Evolutionary conservation across 2,797 vertebrate genomes (phyloP).

Genomic region (Channallabes apus): DNA sequence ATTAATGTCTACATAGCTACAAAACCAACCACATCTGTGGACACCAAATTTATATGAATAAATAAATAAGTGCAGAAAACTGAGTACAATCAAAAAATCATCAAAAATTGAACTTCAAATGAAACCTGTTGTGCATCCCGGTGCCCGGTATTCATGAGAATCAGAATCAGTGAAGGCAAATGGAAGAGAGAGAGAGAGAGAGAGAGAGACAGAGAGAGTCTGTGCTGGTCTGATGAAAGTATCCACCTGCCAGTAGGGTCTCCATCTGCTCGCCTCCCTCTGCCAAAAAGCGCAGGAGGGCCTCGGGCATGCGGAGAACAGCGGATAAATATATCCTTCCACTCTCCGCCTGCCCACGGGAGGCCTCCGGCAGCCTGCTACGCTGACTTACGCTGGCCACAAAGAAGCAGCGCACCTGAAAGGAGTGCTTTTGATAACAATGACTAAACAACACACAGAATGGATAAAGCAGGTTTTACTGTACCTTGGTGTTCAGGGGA

Average conservation of each 20-base stretch:
- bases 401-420: conserved; percentile 15
- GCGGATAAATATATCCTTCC: conserved; percentile 38
- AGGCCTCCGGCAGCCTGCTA: conserved; percentile 34
- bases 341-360: conserved; percentile 44
- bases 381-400: conserved; percentile 27
- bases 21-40: not conserved
- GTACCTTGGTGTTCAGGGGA: conserved; percentile 52
- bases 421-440: not conserved
- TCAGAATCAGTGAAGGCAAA: not conserved
- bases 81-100: not conserved
- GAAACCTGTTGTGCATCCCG: not conserved
- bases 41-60: not conserved
- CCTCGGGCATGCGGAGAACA: conserved; percentile 31
- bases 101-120: not conserved
- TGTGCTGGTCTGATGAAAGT: conserved; percentile 36
- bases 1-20: conserved; percentile 1
- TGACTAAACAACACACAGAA: not conserved
- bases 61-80: not conserved
- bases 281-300: conserved; percentile 49
- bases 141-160: conserved; percentile 4
- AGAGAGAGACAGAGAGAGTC: not conserved
- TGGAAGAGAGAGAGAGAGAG: not conserved
- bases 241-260: conserved; percentile 49
- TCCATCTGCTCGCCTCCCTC: conserved; percentile 51
- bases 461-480: conserved; percentile 21